Evolutionary conservation across 2,888 invertebrate species (phyloP), one percentile per base, ranked within the genome.

Genomic region (Lepas anatifera): DNA sequence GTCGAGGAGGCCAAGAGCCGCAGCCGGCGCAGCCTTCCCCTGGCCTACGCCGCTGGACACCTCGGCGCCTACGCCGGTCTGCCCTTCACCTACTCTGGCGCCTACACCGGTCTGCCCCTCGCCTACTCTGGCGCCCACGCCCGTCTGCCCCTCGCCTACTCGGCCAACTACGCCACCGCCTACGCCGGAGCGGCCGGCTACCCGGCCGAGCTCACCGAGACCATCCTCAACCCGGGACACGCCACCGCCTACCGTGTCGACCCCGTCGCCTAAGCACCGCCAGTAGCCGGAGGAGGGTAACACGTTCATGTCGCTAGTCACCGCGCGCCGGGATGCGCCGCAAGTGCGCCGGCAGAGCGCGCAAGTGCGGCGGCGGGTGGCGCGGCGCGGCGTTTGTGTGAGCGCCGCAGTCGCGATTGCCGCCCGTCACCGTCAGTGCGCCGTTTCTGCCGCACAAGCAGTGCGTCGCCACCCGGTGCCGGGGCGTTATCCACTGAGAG

Each of bases 81-180:
- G 10, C 50, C 48, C 18, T 35, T 39, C 32, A 16, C 25, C 32
- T 48, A 48, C 46, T 25, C 43, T 22, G 48, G n/a, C 52, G 68
- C 37, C 37, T 81, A 81, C 75, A 74, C 79, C 16, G n/a, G n/a
- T n/a, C n/a, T n/a, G n/a, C 77, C 76, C 50, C 83, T 83, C 74
- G 75, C 41, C 41, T 41, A 41, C 41, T 41, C 41, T 1, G 81
- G 66, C 78, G 78, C 70, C 79, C 35, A 18, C 37, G 48, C 35
- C 48, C n/a, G n/a, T n/a, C n/a, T n/a, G n/a, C 77, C 76, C 50
- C 83, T 83, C 74, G 75, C 41, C 41, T 41, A 41, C 41, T 41
- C 41, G 4, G 81, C 67, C 78, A 78, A 70, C 79, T 41, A 18
- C 37, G 48, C 35, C 48, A 68, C 25, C 35, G 32, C 22, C 27